Percentiles rank a stretch among this genome's conserved stretches.
Evolutionary conservation across 2,113 vertebrate species (phyloP).

Genomic region (Ibidorhyncha struthersii): DNA sequence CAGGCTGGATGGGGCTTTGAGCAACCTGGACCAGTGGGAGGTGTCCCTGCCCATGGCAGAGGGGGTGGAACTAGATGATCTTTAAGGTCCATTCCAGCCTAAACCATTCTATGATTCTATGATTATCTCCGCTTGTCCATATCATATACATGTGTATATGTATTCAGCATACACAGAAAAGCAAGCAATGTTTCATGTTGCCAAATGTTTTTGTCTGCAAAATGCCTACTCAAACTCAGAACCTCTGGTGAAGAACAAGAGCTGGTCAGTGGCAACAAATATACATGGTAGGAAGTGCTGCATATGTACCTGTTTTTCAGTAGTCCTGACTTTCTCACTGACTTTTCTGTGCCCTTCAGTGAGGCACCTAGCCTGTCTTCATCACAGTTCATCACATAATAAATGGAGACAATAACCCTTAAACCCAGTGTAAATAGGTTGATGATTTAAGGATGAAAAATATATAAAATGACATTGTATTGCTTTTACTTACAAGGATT

Average conservation of each 20-base stretch:
- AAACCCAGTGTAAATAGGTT: background rate
- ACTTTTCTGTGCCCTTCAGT: background rate
- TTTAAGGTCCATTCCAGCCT: no score
- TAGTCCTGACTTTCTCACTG: background rate
- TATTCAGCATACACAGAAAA: background rate
- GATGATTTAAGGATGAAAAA: background rate
- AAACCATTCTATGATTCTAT: no score
- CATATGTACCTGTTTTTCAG: background rate
- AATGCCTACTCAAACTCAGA: background rate
- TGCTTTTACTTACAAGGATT: background rate
- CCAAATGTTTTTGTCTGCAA: background rate
- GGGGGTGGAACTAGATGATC: no score
- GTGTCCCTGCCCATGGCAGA: no score
- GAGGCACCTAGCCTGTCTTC: background rate
- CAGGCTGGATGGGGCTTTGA: no score
- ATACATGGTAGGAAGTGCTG: background rate
- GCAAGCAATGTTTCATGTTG: background rate
- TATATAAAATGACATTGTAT: background rate
- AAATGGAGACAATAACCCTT: background rate
- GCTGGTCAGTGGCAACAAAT: background rate
- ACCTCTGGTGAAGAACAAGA: background rate
- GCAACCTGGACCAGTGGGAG: no score
- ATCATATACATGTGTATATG: fast-evolving
- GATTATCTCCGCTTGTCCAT: background rate
- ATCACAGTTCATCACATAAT: background rate